Conservation (phyloP, 2,113 vertebrate species). For the Galeopterus variegatus region DNA sequence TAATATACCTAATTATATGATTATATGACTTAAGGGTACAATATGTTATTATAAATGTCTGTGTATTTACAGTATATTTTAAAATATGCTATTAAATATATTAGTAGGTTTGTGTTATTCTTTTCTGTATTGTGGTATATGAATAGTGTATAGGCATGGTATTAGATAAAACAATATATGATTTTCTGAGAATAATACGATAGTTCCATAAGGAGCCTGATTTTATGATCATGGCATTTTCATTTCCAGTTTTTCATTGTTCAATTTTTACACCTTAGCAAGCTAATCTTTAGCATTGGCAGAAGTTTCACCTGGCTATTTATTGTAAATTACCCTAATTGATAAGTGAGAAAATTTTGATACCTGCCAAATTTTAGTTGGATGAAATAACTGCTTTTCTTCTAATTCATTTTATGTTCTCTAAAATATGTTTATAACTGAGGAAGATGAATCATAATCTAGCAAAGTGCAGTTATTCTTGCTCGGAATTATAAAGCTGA, state of each 20-base stretch:
- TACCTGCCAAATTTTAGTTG: conserved; percentile 20
- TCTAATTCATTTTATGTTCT: background rate
- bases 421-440: conserved; percentile 40
- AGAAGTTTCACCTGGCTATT: conserved; percentile 46
- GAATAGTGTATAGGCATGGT: background rate
- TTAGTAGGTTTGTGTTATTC: background rate
- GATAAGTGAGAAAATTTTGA: conserved; percentile 8
- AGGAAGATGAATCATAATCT: conserved; percentile 46
- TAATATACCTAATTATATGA: background rate
- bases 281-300: conserved; percentile 5
- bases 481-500: conserved; percentile 4
- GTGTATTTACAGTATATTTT: background rate
- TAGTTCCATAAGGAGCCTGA: background rate
- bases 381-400: conserved; percentile 38
- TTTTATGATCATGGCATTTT: conserved; percentile 39
- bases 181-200: background rate
- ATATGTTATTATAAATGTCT: conserved; percentile 18
- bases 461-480: background rate
- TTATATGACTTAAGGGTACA: background rate
- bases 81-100: conserved; percentile 24
- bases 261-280: conserved; percentile 34
- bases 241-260: conserved; percentile 23
- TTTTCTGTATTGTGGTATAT: background rate
- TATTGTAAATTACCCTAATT: conserved; percentile 36
- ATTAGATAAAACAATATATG: background rate